Evolutionary conservation across 2,113 vertebrate genomes (phyloP).

Genomic region (Anoplopoma fimbria): DNA sequence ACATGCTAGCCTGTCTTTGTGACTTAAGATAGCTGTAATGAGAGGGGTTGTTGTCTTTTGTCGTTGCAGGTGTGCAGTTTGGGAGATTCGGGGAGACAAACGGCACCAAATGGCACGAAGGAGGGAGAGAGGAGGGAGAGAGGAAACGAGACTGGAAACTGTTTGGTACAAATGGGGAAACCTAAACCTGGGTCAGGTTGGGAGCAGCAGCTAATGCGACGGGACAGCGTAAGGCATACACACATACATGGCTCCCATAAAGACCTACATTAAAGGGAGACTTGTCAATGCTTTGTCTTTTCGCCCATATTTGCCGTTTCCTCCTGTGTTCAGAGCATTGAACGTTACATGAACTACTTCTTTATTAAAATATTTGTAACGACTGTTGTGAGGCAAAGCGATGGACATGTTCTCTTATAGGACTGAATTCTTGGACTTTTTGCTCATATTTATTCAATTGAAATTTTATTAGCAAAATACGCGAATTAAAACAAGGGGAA

Average conservation of each 20-base stretch:
- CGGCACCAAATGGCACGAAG: not conserved
- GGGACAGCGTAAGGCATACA: not conserved
- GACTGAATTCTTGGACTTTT: not conserved
- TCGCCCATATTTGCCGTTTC: not conserved
- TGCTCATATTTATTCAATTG: not conserved
- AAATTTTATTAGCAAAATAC: not conserved
- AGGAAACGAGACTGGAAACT: not conserved
- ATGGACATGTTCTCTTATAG: not conserved
- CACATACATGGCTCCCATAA: not conserved
- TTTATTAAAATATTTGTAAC: too few species aligned
- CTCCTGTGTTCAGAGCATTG: not conserved
- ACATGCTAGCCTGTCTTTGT: not conserved
- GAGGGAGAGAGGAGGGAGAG: not conserved
- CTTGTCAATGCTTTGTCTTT: not conserved
- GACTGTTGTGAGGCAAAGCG: too few species aligned
- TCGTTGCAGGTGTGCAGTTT: conserved; percentile 18
- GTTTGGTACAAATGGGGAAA: not conserved
- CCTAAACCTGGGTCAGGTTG: not conserved
- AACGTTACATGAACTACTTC: not conserved
- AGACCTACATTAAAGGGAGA: not conserved
- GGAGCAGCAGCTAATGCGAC: not conserved
- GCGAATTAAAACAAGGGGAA: not conserved
- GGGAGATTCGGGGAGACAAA: not conserved
- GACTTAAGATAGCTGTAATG: not conserved
- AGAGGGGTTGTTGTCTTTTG: not conserved